These are phyloP conservation scores for Rachycentron canadum DNA, from an alignment of 2,797 vertebrate genomes.

Conservation along the genomic window DNA sequence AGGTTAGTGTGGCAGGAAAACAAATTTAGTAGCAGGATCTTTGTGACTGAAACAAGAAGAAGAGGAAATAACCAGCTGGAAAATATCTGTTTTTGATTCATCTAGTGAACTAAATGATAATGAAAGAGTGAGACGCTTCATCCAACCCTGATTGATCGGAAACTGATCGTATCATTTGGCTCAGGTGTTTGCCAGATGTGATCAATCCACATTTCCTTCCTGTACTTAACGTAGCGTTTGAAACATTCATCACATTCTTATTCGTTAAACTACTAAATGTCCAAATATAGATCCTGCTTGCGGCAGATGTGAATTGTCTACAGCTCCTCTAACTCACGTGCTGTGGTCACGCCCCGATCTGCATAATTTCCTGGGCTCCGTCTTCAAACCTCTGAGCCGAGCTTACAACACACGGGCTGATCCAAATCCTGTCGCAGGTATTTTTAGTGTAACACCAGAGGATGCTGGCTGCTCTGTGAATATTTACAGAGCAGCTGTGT, in stretches of 20 bases:
- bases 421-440: background rate
- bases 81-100: background rate
- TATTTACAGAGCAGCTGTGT: background rate
- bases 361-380: background rate
- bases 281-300: background rate
- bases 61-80: background rate
- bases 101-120: background rate
- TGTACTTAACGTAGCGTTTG: no score
- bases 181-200: no score
- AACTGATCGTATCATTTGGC: no score
- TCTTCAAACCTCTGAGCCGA: background rate
- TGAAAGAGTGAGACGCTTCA: background rate
- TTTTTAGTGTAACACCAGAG: background rate
- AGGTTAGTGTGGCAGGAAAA: background rate
- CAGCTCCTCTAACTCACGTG: background rate
- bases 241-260: no score
- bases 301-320: background rate
- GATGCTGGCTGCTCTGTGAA: background rate
- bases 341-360: background rate
- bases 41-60: background rate
- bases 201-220: background rate
- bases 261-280: background rate
- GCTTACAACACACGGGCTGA: background rate
- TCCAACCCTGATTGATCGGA: background rate
- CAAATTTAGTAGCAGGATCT: background rate